These are phyloP conservation scores for Camelus dromedarius DNA, from an alignment of 2,113 vertebrate genomes.

Conservation along the genomic window DNA sequence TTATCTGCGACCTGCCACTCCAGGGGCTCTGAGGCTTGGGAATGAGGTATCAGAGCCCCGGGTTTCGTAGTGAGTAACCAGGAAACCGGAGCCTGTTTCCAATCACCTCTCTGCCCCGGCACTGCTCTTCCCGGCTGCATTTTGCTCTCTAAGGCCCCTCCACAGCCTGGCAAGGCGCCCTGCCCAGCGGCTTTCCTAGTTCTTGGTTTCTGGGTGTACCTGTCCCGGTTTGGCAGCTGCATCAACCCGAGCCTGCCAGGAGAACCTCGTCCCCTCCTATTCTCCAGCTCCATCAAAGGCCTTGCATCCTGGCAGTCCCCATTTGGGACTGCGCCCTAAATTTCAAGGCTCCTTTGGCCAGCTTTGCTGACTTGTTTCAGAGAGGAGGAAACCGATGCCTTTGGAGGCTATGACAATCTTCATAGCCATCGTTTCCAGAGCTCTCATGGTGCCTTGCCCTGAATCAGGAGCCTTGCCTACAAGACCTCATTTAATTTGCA, in stretches of 20 bases:
- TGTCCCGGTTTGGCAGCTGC: neutral
- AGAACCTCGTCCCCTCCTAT: neutral
- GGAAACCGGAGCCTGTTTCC: neutral
- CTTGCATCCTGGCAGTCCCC: neutral
- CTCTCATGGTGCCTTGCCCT: neutral
- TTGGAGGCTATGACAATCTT: neutral
- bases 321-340: neutral
- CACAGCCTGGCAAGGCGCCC: rapidly evolving
- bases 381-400: neutral
- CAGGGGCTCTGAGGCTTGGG: neutral
- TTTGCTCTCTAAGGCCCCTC: neutral
- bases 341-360: neutral
- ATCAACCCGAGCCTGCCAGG: neutral
- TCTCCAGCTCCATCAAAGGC: rapidly evolving
- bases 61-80: neutral
- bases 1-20: neutral
- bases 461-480: neutral
- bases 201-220: neutral
- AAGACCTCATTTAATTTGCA: neutral
- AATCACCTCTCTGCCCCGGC: neutral
- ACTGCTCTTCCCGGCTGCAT: rapidly evolving
- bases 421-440: neutral
- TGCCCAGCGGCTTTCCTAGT: rapidly evolving
- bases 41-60: neutral
- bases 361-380: neutral